Evolutionary conservation across 2,797 vertebrate genomes (phyloP).

Genomic region (Tragelaphus oryx): DNA sequence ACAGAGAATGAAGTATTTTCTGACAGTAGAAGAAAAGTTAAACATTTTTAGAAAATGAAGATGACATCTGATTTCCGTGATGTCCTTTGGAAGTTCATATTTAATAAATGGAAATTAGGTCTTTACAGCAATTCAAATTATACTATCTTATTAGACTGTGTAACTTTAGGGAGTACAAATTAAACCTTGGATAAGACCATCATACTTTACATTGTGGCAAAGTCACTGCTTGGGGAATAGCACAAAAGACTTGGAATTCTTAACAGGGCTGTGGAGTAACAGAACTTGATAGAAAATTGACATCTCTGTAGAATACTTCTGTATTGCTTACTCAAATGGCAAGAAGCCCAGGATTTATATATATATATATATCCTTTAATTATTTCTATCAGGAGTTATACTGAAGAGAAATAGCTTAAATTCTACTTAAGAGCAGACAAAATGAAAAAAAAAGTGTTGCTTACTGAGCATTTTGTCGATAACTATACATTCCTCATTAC

Average conservation of each 20-base stretch:
- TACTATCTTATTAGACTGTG: background rate
- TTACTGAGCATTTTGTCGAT: background rate
- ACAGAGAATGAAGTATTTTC: background rate
- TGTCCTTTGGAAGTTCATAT: background rate
- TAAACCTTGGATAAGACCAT: background rate
- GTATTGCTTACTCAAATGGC: background rate
- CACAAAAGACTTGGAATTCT: background rate
- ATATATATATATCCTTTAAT: background rate
- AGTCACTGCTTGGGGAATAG: background rate
- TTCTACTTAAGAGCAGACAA: background rate
- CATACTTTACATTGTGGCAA: background rate
- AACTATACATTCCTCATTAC: background rate
- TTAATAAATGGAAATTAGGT: background rate
- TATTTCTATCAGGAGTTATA: background rate
- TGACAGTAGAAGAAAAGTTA: background rate
- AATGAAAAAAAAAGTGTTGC: background rate
- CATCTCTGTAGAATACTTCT: background rate
- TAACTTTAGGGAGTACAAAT: background rate
- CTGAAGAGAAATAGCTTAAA: background rate
- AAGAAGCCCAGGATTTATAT: background rate
- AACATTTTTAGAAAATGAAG: background rate
- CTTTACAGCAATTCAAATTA: background rate
- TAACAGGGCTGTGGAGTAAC: background rate
- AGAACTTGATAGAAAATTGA: background rate
- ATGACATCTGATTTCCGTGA: background rate